Percentiles rank a stretch among this genome's conserved stretches.
These are phyloP conservation scores for Erynnis tages DNA, from an alignment of 2,888 invertebrate genomes.

Conservation along the genomic window DNA sequence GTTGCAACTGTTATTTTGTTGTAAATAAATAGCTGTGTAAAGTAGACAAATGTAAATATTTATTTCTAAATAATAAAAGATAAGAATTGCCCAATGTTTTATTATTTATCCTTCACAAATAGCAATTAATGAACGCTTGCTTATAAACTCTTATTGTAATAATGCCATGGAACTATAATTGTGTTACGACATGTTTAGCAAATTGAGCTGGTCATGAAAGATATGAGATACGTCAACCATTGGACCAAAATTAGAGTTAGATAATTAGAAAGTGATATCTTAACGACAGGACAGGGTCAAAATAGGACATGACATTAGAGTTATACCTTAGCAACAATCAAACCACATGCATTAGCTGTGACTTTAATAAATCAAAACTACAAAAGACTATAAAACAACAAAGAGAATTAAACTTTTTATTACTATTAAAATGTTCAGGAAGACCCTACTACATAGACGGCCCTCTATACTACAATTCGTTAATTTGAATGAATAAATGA, in stretches of 20 bases:
- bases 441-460: too few species aligned
- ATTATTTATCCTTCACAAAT: conserved; percentile 47
- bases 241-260: conserved; percentile 14
- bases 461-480: too few species aligned
- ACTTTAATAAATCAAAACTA: neutral
- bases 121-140: neutral
- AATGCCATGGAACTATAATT: conserved; percentile 38
- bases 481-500: too few species aligned
- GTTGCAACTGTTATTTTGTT: conserved; percentile 38
- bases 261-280: conserved; percentile 23
- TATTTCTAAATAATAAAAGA: conserved; percentile 65
- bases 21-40: conserved; percentile 60
- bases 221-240: conserved; percentile 19
- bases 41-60: conserved; percentile 64
- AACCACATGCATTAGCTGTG: neutral
- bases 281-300: conserved; percentile 26
- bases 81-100: conserved; percentile 63
- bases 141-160: conserved; percentile 2
- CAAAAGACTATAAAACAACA: too few species aligned
- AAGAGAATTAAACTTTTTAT: too few species aligned
- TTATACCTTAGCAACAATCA: neutral
- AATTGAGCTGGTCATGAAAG: conserved; percentile 16
- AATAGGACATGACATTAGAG: conserved; percentile 13
- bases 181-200: conserved; percentile 39
- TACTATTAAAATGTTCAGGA: too few species aligned